Percentiles rank a stretch among this genome's conserved stretches.
Evolutionary conservation across 2,797 vertebrate genomes (phyloP).

Genomic region (Neosilurus mollespiculum): DNA sequence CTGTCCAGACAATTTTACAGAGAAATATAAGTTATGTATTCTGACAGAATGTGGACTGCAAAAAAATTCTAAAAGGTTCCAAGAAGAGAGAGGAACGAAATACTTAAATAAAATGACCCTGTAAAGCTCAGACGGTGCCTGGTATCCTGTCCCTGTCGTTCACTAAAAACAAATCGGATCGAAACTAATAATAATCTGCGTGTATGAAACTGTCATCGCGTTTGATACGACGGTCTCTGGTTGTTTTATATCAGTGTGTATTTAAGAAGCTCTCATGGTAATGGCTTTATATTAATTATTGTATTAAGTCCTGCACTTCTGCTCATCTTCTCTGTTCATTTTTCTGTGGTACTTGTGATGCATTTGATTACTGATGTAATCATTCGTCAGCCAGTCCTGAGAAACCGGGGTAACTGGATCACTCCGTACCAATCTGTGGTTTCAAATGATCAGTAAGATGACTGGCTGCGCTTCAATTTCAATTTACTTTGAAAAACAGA

Average conservation of each 20-base stretch:
- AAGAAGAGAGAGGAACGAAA: not conserved
- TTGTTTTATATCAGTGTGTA: not conserved
- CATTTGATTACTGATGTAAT: slow-evolving; percentile 13
- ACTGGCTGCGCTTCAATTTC: slow-evolving; percentile 17
- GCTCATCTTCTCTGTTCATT: not conserved
- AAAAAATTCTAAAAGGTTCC: not conserved
- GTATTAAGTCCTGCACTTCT: not conserved
- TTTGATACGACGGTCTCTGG: not conserved
- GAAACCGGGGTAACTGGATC: slow-evolving; percentile 10
- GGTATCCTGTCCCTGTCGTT: not conserved
- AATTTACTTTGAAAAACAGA: slow-evolving; percentile 4
- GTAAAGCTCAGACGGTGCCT: not conserved
- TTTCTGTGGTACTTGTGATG: slow-evolving; percentile 15
- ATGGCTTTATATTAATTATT: slow-evolving; percentile 9
- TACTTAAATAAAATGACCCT: not conserved
- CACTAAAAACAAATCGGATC: not conserved
- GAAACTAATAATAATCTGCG: not conserved
- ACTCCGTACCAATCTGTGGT: slow-evolving; percentile 9
- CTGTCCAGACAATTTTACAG: not conserved
- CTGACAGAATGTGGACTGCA: not conserved
- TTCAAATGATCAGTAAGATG: slow-evolving; percentile 11
- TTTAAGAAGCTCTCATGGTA: not conserved
- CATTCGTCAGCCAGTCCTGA: not conserved
- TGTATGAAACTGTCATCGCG: not conserved
- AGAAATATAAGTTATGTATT: not conserved